These are phyloP conservation scores for Chymomyza costata DNA, from an alignment of 1,140 invertebrate genomes.

Conservation along the genomic window DNA sequence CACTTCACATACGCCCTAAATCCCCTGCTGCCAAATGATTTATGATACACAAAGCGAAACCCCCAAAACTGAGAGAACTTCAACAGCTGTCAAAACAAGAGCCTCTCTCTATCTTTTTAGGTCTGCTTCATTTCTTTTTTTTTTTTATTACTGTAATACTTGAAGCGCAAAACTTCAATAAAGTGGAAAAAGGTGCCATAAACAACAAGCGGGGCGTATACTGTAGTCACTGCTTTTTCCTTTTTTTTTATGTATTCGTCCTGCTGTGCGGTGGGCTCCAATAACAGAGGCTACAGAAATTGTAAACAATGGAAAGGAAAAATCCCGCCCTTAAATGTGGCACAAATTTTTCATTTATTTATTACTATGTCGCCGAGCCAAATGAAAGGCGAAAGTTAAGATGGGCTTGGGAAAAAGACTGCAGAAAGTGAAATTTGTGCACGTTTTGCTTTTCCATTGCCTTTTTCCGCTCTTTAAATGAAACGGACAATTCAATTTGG, in stretches of 20 bases:
- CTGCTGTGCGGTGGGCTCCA: constrained; percentile 41
- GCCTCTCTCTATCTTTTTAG: not conserved
- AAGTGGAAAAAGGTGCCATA: constrained; percentile 69
- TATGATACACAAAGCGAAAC: constrained; percentile 37
- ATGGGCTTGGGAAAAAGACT: constrained; percentile 7
- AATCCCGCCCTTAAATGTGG: constrained; percentile 53
- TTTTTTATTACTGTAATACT: constrained; percentile 60
- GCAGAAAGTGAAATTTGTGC: constrained; percentile 45
- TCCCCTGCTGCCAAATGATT: constrained; percentile 44
- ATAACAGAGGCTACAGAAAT: constrained; percentile 38
- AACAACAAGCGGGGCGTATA: constrained; percentile 52
- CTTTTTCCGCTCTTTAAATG: constrained; percentile 60
- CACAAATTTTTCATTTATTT: constrained; percentile 72
- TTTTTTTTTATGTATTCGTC: constrained; percentile 30
- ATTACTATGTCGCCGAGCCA: constrained; percentile 48
- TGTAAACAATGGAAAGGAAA: constrained; percentile 63
- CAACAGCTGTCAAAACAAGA: too few relatives aligned
- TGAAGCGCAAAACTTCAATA: constrained; percentile 66
- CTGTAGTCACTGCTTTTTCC: constrained; percentile 6
- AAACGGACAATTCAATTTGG: constrained; percentile 70
- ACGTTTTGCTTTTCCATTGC: constrained; percentile 41
- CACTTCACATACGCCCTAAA: not conserved
- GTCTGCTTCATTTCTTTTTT: constrained; percentile 8
- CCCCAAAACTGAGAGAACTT: constrained; percentile 8
- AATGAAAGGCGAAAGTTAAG: constrained; percentile 21